Evolutionary conservation across 2,888 invertebrate species (phyloP).

Genomic region (Poecilus cupreus): DNA sequence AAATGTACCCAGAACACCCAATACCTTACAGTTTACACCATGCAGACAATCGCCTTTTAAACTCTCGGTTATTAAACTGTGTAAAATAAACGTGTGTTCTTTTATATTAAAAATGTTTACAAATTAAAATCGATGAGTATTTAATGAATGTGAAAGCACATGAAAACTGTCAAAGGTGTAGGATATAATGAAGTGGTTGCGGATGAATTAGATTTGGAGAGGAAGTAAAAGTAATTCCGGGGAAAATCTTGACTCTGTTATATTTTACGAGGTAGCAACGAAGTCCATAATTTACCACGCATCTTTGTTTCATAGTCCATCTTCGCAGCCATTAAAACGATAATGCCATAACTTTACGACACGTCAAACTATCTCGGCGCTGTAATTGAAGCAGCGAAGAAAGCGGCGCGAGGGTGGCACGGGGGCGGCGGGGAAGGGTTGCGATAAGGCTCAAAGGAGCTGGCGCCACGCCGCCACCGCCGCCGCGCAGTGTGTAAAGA

Average conservation of each 20-base stretch:
- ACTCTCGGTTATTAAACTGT: too few relatives aligned
- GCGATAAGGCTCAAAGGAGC: constrained; percentile 19
- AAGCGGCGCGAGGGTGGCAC: background rate
- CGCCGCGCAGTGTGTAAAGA: constrained; percentile 11
- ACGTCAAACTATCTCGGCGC: constrained; percentile 68
- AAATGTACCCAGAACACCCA: too few relatives aligned
- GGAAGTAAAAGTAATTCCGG: constrained; percentile 11
- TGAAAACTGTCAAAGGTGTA: too few relatives aligned
- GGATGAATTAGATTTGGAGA: background rate
- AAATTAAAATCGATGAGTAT: too few relatives aligned
- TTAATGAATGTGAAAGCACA: too few relatives aligned
- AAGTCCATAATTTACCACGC: constrained; percentile 62
- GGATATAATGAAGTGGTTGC: background rate
- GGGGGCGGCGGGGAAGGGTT: constrained; percentile 34
- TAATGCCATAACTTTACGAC: constrained; percentile 68
- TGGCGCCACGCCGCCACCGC: background rate
- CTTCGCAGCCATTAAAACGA: constrained; percentile 69
- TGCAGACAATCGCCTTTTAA: too few relatives aligned
- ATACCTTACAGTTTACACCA: too few relatives aligned
- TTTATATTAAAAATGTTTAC: too few relatives aligned
- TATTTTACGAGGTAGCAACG: constrained; percentile 64
- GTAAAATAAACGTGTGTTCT: too few relatives aligned
- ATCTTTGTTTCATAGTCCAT: constrained; percentile 62
- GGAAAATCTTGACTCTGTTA: constrained; percentile 37
- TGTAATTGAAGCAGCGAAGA: constrained; percentile 55